A percentile compares a stretch with the other conserved stretches of the same genome.
Conservation (phyloP, 2,888 invertebrate genomes). For the Aspidapion aeneum region DNA sequence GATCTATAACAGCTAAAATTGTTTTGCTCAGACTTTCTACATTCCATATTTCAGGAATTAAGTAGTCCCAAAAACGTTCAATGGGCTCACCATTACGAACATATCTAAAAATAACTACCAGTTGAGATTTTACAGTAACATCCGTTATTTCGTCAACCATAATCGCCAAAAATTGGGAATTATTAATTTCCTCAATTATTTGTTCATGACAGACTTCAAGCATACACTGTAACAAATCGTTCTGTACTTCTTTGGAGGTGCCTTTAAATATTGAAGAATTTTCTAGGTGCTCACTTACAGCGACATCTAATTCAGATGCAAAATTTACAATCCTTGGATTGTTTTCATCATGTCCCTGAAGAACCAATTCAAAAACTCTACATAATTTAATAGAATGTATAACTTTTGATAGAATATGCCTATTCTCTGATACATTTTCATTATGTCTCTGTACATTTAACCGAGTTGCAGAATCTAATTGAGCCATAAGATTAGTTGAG, state of each 20-base stretch:
- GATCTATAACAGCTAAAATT: slow-evolving; percentile 19
- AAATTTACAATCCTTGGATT: slow-evolving; percentile 35
- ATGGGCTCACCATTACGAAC: slow-evolving; percentile 20
- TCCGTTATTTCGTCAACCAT: slow-evolving; percentile 38
- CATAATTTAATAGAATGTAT: slow-evolving; percentile 37
- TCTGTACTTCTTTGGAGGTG: slow-evolving; percentile 35
- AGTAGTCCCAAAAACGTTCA: slow-evolving; percentile 32
- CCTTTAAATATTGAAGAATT: slow-evolving; percentile 34
- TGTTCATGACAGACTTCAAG: slow-evolving; percentile 32
- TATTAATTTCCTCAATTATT: slow-evolving; percentile 30
- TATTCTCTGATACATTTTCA: slow-evolving; percentile 7
- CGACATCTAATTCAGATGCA: slow-evolving; percentile 28
- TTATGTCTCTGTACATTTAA: slow-evolving; percentile 2
- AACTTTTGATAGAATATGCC: slow-evolving; percentile 25
- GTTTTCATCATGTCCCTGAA: slow-evolving; percentile 35
- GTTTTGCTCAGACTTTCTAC: slow-evolving; percentile 11
- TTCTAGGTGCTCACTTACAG: slow-evolving; percentile 31
- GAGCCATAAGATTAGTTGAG: background rate
- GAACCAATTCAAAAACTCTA: slow-evolving; percentile 33
- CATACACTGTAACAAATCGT: slow-evolving; percentile 37
- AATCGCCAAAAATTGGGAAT: slow-evolving; percentile 27
- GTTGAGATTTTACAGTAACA: slow-evolving; percentile 26
- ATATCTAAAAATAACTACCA: slow-evolving; percentile 34
- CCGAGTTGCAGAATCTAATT: too few species aligned
- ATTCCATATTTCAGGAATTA: slow-evolving; percentile 25